Evolutionary conservation across 2,113 vertebrate genomes (phyloP), one percentile per base, ranked within the genome.

Genomic region (Boleophthalmus pectinirostris): DNA sequence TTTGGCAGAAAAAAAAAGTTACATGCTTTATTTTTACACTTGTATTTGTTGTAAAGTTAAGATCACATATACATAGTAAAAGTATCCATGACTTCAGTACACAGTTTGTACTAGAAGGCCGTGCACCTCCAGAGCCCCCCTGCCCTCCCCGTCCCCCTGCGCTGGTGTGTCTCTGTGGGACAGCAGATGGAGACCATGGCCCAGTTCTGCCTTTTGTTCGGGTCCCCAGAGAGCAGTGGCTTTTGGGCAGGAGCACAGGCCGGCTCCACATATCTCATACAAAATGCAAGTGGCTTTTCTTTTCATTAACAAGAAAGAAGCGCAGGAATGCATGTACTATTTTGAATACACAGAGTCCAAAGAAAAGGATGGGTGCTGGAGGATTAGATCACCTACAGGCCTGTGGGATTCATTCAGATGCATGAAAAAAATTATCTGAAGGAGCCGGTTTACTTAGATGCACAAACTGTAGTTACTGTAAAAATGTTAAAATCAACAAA

Each of bases 151-250:
- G 21, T 74, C 70, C 63, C 72, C 64, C 56, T 75, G 43, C 68
- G 33, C 47, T 72, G 73, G 70, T 72, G 81, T 83, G 69, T 80
- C 83, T 93, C 95, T 92, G 94, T 93, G 92, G 94, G 94, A 90
- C 93, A 96, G 95, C 98, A 99, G 97, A 98, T 99, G 98, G 97
- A 96, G 94, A 97, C 95, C 98, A 96, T 94, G 95, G 95, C 95
- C 95, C 89, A 95, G 95, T 97, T 95, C 93, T 95, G 92, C 91
- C 95, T 96, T 97, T 99, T 99, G 97, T 99, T 94, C 93, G 88
- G 81, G 94, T 95, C 97, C 97, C 97, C 92, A 94, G 97, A 98
- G 98, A 89, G 89, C 89, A 82, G 87, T 88, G 84, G 87, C 87
- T 91, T 91, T 87, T 92, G 90, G 89, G 91, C 84, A 89, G 83